Base-by-base conservation (phyloP, 92 coral and sea anemone genomes). In the Siderastrea siderea region DNA sequence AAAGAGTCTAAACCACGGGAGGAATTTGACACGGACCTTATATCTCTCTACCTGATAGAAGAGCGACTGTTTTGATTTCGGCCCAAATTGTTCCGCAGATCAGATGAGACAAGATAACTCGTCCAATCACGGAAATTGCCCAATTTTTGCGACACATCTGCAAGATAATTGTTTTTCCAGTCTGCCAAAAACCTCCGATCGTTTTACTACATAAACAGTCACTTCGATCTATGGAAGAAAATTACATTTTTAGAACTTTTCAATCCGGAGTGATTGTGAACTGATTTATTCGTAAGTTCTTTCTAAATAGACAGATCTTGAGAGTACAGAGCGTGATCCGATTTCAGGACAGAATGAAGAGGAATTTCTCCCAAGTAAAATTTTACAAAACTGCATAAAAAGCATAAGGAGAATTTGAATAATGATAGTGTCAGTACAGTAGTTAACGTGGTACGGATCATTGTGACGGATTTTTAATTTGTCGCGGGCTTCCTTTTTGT, bases 41-140 rank as follows among this genome's bases (percentile, higher is more conserved):
- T 74, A 60, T 73, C 68, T 59, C 11, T 4, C 11, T 4, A 10
- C 3, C 72, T 60, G 87, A 84, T 84, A 84, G 80, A 64, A 59
- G 2, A 11, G 80, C 87, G 72, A 84, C 80, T 84, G 80, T 84
- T 84, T 84, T 84, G 87, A 74, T 84, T 84, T 84, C 74, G 79
- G 59, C 63, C 79, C 55, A 74, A 84, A 84, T 51, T 44, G 80
- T 50, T 84, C 52, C 63, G 55, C 64, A 63, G 72, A 84, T 84
- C 72, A 62, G 74, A 84, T 82, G 78, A 69, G 59, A 9, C 51
- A 44, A 74, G 87, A 84, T 84, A 84, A 74, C n/a, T n/a, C 11
- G 26, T 8, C 12, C 43, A 72, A 59, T 73, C 62, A 73, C 49
- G 80, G 81, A 84, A 82, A 82, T 81, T 82, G 86, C 57, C 76